Conservation (phyloP, 35 echinoderm and acorn worm species). For the Diadema setosum region DNA sequence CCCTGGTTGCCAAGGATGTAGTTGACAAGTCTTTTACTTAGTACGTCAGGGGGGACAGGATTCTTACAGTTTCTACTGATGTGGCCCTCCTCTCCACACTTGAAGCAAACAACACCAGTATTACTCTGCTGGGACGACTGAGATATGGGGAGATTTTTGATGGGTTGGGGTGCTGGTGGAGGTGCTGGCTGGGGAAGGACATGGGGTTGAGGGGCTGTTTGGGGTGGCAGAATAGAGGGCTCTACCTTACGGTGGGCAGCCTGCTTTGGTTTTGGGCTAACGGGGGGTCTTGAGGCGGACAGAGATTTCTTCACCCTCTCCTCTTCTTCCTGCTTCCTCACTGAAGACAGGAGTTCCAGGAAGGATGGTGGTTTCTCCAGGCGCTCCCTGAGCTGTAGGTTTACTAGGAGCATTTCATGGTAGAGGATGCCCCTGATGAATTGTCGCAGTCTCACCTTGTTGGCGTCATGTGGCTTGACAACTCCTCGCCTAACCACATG, state of each 20-base stretch:
- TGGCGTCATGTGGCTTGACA: neutral
- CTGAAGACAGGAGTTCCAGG: neutral
- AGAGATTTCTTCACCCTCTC: neutral
- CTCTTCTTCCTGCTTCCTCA: slow-evolving; percentile 38
- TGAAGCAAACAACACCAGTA: slow-evolving; percentile 38
- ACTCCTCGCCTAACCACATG: slow-evolving; percentile 1
- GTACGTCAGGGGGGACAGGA: neutral
- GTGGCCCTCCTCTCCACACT: slow-evolving; percentile 59
- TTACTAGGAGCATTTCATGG: slow-evolving; percentile 58
- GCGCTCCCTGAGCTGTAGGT: slow-evolving; percentile 45
- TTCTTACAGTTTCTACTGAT: slow-evolving; percentile 23
- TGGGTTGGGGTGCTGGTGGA: neutral
- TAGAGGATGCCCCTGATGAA: slow-evolving; percentile 52
- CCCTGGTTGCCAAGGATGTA: slow-evolving; percentile 30
- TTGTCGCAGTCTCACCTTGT: neutral
- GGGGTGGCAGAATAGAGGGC: neutral
- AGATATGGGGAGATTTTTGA: too few species aligned
- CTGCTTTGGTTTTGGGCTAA: neutral
- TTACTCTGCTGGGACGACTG: neutral
- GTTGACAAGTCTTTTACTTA: slow-evolving; percentile 44
- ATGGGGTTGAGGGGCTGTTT: too few species aligned
- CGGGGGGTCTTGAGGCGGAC: neutral
- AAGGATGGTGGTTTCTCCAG: slow-evolving; percentile 16
- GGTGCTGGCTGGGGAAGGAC: too few species aligned
- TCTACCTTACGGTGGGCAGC: neutral